A percentile compares a stretch with the other conserved stretches of the same genome.
Conservation (phyloP, 2,113 vertebrate genomes). For the Hippocampus abdominalis region DNA sequence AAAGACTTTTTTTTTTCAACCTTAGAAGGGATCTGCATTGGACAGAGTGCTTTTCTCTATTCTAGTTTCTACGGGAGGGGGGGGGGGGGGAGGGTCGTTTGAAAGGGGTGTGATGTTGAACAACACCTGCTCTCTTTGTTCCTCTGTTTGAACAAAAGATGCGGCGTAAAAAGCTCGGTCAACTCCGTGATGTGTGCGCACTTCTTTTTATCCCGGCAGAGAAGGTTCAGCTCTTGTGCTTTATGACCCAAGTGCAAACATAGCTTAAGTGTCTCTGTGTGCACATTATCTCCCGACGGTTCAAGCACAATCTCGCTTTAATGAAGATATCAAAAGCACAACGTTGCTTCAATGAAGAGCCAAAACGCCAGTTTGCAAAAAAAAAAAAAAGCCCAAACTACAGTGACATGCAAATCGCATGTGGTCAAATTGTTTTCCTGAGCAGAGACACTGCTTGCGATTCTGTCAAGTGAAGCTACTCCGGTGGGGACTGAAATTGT, state of each 20-base stretch:
- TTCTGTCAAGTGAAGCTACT: conserved; percentile 30
- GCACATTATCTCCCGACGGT: conserved; percentile 43
- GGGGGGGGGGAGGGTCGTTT: conserved; percentile 2
- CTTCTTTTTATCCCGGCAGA: conserved; percentile 49
- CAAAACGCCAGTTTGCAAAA: not conserved
- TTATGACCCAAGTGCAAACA: conserved; percentile 58
- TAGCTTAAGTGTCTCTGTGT: conserved; percentile 35
- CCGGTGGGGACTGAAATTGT: conserved; percentile 32
- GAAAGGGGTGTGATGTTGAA: conserved; percentile 44
- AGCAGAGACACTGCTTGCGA: conserved; percentile 19
- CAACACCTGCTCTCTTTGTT: conserved; percentile 56
- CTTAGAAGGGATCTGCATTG: not conserved
- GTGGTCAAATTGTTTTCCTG: conserved; percentile 14
- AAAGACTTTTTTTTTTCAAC: not conserved
- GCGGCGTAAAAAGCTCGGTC: conserved; percentile 24
- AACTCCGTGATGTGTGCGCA: conserved; percentile 23
- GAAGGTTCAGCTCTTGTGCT: conserved; percentile 40
- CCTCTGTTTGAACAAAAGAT: conserved; percentile 57
- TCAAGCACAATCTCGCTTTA: conserved; percentile 40
- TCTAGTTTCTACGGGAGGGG: not conserved
- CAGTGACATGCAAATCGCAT: not conserved
- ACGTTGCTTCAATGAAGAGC: conserved; percentile 51
- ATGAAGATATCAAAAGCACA: conserved; percentile 36
- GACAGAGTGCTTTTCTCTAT: not conserved
- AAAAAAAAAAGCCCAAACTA: not conserved